Evolutionary conservation across 2,113 vertebrate genomes (phyloP).

Genomic region (Onychostruthus taczanowskii): DNA sequence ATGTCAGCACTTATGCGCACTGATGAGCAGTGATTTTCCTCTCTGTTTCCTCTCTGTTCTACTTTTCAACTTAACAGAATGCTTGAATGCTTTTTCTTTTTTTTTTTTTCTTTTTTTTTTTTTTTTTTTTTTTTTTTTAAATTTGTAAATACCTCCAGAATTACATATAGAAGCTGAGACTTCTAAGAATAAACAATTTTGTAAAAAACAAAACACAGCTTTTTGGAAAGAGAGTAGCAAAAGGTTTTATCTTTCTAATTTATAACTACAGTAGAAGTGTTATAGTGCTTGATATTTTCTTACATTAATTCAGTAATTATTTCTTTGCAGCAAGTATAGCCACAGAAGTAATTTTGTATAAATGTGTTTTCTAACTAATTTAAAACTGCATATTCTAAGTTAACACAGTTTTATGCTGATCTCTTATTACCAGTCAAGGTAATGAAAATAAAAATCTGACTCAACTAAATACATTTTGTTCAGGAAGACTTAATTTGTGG

Average conservation of each 20-base stretch:
- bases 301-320: background rate
- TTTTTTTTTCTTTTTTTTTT: too few relatives aligned
- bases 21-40: background rate
- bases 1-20: background rate
- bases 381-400: constrained; percentile 11
- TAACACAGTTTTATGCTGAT: constrained; percentile 31
- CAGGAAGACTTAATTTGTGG: constrained; percentile 68
- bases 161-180: background rate
- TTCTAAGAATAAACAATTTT: background rate
- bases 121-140: too few relatives aligned
- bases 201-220: background rate
- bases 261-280: background rate
- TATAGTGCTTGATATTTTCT: background rate
- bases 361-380: constrained; percentile 24
- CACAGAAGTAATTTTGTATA: background rate
- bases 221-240: background rate
- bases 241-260: background rate
- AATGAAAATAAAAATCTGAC: constrained; percentile 61
- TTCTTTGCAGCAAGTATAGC: background rate
- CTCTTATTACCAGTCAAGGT: constrained; percentile 8
- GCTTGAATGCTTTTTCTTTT: too few relatives aligned
- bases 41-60: background rate
- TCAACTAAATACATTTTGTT: constrained; percentile 62
- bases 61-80: background rate
- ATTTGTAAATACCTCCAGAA: background rate